Evolutionary conservation across 2,113 vertebrate genomes (phyloP).

Genomic region (Micromys minutus): DNA sequence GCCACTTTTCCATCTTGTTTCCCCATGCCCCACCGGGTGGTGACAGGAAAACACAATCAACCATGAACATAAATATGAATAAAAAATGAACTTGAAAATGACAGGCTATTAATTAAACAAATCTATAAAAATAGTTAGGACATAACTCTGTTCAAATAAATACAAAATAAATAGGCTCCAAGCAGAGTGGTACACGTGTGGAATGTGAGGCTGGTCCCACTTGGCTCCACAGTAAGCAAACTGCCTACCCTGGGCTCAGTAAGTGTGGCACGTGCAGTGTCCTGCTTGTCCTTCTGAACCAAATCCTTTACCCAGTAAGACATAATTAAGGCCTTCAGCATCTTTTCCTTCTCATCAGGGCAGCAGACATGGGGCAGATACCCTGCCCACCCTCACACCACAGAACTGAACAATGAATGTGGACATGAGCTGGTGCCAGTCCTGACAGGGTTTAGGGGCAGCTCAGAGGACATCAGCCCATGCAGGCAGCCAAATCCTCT

Average conservation of each 20-base stretch:
- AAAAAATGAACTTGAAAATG: conserved; percentile 84
- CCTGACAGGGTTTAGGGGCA: conserved; percentile 26
- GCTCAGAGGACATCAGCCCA: conserved; percentile 63
- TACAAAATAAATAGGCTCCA: conserved; percentile 90
- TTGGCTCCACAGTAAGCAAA: conserved; percentile 64
- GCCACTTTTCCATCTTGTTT: neutral
- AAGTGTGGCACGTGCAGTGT: conserved; percentile 49
- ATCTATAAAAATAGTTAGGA: conserved; percentile 90
- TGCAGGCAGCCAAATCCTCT: conserved; percentile 48
- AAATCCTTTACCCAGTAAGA: conserved; percentile 5
- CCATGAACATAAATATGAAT: conserved; percentile 83
- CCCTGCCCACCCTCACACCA: conserved; percentile 29
- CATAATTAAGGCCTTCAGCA: conserved; percentile 53
- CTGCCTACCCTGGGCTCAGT: conserved; percentile 35
- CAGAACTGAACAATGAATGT: conserved; percentile 27
- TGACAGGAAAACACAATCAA: conserved; percentile 65
- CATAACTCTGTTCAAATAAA: conserved; percentile 90
- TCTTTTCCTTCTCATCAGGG: neutral
- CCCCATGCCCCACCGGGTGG: conserved; percentile 9
- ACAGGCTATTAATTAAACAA: conserved; percentile 86
- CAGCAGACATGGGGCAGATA: rapidly evolving
- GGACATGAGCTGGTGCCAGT: conserved; percentile 57
- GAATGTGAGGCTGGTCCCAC: conserved; percentile 86
- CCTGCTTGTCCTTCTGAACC: conserved; percentile 38
- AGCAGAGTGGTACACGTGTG: conserved; percentile 78